phyloP scores from a whole-genome alignment of 2,888 invertebrate species.

The Eubasilissa splendida region DNA sequence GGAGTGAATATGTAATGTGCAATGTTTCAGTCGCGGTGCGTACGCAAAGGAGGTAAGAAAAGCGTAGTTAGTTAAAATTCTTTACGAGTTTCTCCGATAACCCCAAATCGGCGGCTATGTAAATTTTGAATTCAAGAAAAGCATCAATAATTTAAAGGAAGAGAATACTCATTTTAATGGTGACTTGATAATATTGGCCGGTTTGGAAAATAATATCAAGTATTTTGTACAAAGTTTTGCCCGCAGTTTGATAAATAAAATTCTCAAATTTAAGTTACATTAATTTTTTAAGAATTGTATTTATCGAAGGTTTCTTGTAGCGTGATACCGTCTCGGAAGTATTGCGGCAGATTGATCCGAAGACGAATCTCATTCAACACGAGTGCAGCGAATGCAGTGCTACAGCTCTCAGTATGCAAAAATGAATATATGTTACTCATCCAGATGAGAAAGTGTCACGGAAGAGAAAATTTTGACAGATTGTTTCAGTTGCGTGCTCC shows the following conservation, averaged over 20 bases:
- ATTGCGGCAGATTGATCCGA: background rate
- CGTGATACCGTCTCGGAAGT: no score
- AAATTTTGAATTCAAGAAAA: constrained; percentile 20
- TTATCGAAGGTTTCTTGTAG: no score
- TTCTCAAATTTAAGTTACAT: no score
- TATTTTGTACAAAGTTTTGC: no score
- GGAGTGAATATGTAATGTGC: constrained; percentile 16
- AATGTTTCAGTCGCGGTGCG: background rate
- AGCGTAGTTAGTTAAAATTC: background rate
- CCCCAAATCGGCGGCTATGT: background rate
- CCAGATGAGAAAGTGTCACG: background rate
- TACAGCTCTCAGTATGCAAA: background rate
- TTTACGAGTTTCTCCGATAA: background rate
- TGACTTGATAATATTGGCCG: no score
- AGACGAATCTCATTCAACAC: background rate
- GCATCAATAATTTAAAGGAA: background rate
- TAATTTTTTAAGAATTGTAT: no score
- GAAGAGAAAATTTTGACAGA: constrained; percentile 12
- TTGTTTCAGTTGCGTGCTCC: constrained; percentile 10
- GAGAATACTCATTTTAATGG: no score
- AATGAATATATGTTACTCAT: constrained; percentile 1
- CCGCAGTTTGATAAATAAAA: no score
- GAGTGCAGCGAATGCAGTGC: background rate
- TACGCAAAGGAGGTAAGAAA: constrained; percentile 26
- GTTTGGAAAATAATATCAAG: no score